Evolutionary conservation across 2,888 invertebrate genomes (phyloP), one percentile per base, ranked within the genome.

Genomic region (Drosophila mulleri): DNA sequence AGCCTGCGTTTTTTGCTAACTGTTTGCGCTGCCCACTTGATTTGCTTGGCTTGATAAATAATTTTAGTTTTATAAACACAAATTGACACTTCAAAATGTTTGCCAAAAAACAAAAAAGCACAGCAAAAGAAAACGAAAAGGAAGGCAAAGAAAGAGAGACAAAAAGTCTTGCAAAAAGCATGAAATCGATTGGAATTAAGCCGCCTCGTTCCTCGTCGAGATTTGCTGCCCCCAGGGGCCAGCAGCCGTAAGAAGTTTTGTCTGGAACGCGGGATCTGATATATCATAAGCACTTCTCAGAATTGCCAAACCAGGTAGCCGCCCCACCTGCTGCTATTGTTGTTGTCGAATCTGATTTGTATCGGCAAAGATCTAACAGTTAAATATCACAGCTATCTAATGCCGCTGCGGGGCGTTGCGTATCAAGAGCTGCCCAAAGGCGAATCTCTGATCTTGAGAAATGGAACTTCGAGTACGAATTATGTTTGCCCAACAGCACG

Each of bases 1-100:
- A 29, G 37, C 29, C 18, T 35, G 32, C 60, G 41, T 29, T 52
- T 59, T 73, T 48, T 48, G 48, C 74, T 83, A 84, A 88, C 86
- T 88, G 87, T 83, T 83, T 84, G 63, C 73, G 70, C 79, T 86
- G 70, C 86, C 86, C 82, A 87, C 86, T 77, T 75, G 77, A 74
- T 75, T 76, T 85, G 66, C 72, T 35, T 35, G 69, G 64, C 64
- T 72, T 80, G 83, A 85, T 87, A 88, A 86, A 87, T 84, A 81
- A 82, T 75, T 83, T 85, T 74, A 78, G 80, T 87, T 82, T 84
- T 76, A 82, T 84, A 86, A 84, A 84, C 85, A 86, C 82, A 86
- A 86, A 86, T 80, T 87, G 86, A 86, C 86, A 86, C 88, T 87
- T 87, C 66, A 80, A 82, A 85, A 73, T 79, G 83, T 80, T 84